Evolutionary conservation across 2,113 vertebrate genomes (phyloP).

Genomic region (Ciconia stormi): DNA sequence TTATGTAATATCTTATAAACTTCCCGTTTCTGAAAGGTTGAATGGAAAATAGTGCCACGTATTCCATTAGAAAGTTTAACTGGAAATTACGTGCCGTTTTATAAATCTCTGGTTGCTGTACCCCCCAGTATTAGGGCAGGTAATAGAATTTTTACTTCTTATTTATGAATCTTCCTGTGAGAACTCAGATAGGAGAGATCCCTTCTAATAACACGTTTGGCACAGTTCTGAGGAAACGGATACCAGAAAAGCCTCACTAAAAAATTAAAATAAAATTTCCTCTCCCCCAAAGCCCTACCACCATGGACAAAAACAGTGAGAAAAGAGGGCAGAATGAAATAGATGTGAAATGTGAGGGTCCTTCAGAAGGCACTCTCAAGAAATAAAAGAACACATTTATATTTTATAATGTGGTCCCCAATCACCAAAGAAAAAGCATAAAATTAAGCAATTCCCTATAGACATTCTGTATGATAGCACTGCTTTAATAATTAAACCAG

Average conservation of each 20-base stretch:
- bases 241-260: neutral
- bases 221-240: conserved; percentile 35
- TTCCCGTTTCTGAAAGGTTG: neutral
- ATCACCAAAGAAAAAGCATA: conserved; percentile 47
- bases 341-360: neutral
- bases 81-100: neutral
- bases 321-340: conserved; percentile 20
- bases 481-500: conserved; percentile 69
- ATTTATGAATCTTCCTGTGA: neutral
- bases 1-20: neutral
- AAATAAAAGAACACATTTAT: conserved; percentile 60
- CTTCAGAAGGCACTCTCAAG: conserved; percentile 19
- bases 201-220: neutral
- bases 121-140: neutral
- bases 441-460: conserved; percentile 51
- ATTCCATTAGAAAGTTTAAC: neutral
- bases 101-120: neutral
- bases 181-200: neutral
- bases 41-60: neutral
- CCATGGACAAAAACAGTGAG: neutral
- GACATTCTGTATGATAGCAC: conserved; percentile 9
- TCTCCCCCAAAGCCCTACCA: neutral
- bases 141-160: neutral
- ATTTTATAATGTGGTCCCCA: conserved; percentile 46
- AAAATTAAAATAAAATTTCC: neutral